Base-by-base conservation (phyloP, 2,888 invertebrate species). In the Mylabris sibirica region DNA sequence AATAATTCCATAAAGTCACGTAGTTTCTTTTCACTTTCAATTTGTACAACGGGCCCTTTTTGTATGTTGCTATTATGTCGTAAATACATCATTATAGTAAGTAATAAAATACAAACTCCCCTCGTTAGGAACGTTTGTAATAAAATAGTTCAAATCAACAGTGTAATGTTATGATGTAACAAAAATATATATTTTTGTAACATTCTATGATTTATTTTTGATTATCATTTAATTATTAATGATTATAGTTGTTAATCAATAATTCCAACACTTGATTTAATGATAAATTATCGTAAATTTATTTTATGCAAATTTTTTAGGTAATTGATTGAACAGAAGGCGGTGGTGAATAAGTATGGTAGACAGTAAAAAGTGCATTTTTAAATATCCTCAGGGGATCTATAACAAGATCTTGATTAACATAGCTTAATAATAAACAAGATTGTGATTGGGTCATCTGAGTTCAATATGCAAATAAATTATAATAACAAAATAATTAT, bases 341-440 rank as follows among this genome's bases (percentile, higher is more conserved):
- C 66, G 60, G 44, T 65, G 11, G 66, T 60, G 61, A 72, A 72
- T 74, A 66, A 70, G 70, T 67, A 65, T 61, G 34, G 67, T 63
- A 61, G 61, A 66, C 66, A 61, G 67, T 67, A 70, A 73, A 74
- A 73, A 72, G 67, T 73, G 72, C 72, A 75, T 70, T 73, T 72
- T 73, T 61, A 60, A 65, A 69, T 69, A 61, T 69, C 71, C 72
- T 68, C 63, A 57, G 59, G 72, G 69, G 64, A 67, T 35, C 30
- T 64, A 68, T 65, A 71, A 69, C 69, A 64, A 71, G 69, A 71
- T 72, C 69, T 70, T 67, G 71, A 74, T 72, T 70, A 70, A 70
- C 69, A 72, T 71, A 66, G 67, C 72, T 71, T 69, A 71, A 74
- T 69, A 71, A 74, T 74, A 74, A 72, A 72, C 68, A 71, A 68